These are phyloP conservation scores for Dynastes tityus DNA, from an alignment of 2,888 invertebrate genomes.

Conservation along the genomic window DNA sequence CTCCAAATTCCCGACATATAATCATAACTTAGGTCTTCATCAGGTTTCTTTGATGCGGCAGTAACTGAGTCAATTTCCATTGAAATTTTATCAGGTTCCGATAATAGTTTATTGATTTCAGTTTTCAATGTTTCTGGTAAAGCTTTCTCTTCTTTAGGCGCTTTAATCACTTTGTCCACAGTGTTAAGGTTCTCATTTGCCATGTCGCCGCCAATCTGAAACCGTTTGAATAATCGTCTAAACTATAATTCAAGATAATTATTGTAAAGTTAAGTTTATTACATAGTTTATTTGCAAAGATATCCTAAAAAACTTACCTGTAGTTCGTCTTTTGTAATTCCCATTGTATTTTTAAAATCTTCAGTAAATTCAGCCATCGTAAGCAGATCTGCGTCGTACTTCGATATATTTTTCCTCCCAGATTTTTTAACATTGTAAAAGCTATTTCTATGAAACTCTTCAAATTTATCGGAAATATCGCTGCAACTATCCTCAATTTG, in stretches of 20 bases:
- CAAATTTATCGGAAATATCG: slow-evolving; percentile 61
- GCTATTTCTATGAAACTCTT: slow-evolving; percentile 60
- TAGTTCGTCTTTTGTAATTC: slow-evolving; percentile 57
- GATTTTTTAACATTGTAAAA: slow-evolving; percentile 52
- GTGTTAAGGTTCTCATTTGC: slow-evolving; percentile 52
- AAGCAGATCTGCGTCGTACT: slow-evolving; percentile 61
- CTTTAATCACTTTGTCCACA: slow-evolving; percentile 48
- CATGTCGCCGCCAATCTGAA: slow-evolving; percentile 52
- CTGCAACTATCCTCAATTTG: slow-evolving; percentile 57
- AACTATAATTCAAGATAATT: background rate
- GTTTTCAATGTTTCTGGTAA: slow-evolving; percentile 47
- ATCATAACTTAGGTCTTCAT: slow-evolving; percentile 53
- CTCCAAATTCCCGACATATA: slow-evolving; percentile 62
- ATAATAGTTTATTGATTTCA: slow-evolving; percentile 49
- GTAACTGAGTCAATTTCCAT: background rate
- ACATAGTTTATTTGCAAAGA: too few species aligned
- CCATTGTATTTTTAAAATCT: slow-evolving; percentile 61
- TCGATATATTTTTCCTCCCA: slow-evolving; percentile 57
- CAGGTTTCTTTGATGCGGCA: slow-evolving; percentile 28
- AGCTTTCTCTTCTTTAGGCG: slow-evolving; percentile 38
- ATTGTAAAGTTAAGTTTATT: too few species aligned
- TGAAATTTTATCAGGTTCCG: slow-evolving; percentile 32
- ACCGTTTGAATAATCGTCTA: slow-evolving; percentile 4
- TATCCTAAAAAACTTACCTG: slow-evolving; percentile 54
- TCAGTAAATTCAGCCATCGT: slow-evolving; percentile 62